These are phyloP conservation scores for Columbina picui DNA, from an alignment of 2,113 vertebrate species.

Conservation along the genomic window DNA sequence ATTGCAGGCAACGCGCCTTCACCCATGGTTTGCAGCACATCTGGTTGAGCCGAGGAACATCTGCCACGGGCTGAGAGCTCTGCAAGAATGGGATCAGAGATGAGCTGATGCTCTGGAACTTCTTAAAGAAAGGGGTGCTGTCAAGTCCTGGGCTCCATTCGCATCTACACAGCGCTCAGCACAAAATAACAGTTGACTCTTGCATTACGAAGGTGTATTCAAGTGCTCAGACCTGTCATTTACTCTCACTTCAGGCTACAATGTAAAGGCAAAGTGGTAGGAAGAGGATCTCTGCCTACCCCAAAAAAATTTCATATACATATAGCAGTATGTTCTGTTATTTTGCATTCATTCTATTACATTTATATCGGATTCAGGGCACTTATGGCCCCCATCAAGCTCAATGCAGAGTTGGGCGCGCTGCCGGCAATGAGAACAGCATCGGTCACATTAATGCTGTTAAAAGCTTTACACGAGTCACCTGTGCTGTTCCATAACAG, in stretches of 20 bases:
- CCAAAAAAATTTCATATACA: fast-evolving
- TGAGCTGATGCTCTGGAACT: neutral
- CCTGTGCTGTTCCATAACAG: neutral
- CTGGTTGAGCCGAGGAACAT: neutral
- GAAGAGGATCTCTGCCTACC: neutral
- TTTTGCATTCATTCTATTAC: neutral
- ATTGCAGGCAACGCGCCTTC: neutral
- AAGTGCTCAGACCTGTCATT: neutral
- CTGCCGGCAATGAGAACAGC: neutral
- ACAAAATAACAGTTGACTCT: neutral
- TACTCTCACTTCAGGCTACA: neutral
- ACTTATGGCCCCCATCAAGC: neutral
- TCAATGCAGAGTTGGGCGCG: neutral
- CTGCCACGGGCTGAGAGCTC: neutral
- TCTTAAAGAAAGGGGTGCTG: neutral
- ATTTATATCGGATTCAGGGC: neutral
- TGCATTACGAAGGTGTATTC: fast-evolving
- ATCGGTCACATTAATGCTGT: neutral
- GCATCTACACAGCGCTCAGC: neutral
- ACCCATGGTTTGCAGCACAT: fast-evolving
- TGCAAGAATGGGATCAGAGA: neutral
- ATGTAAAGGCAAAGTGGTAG: neutral
- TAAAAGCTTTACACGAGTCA: neutral
- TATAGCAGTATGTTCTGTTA: neutral
- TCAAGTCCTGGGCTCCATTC: neutral